Evolutionary conservation across 2,113 vertebrate genomes (phyloP).

Genomic region (Microcebus griseorufus): DNA sequence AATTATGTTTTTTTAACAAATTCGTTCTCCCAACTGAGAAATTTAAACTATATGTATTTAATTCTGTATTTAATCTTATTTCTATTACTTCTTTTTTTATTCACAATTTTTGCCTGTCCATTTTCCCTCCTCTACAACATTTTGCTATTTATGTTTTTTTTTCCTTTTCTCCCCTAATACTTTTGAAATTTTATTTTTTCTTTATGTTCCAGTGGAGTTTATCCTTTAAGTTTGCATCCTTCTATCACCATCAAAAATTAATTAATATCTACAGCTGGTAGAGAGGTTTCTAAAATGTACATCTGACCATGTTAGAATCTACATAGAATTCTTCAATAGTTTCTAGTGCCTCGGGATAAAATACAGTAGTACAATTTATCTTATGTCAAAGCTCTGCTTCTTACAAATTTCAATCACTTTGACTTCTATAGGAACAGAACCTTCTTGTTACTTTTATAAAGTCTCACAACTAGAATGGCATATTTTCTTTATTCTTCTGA

Average conservation of each 20-base stretch:
- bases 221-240: neutral
- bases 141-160: neutral
- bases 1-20: neutral
- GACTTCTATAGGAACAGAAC: neutral
- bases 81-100: neutral
- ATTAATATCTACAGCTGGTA: neutral
- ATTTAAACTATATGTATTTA: neutral
- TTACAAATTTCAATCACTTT: neutral
- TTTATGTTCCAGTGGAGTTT: neutral
- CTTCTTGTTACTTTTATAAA: constrained; percentile 7
- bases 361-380: constrained; percentile 15
- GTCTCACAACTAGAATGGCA: neutral
- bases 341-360: neutral
- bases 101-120: neutral
- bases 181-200: constrained; percentile 5
- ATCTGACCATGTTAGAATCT: neutral
- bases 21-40: neutral
- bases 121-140: neutral
- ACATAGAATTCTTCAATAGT: neutral
- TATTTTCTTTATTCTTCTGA: constrained; percentile 13
- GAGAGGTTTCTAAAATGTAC: constrained; percentile 1
- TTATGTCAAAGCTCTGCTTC: neutral
- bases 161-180: neutral
- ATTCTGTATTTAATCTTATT: neutral
- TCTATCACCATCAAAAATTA: constrained; percentile 13